These are phyloP conservation scores for Serrognathus titanus DNA, from an alignment of 2,888 invertebrate genomes.

Conservation along the genomic window DNA sequence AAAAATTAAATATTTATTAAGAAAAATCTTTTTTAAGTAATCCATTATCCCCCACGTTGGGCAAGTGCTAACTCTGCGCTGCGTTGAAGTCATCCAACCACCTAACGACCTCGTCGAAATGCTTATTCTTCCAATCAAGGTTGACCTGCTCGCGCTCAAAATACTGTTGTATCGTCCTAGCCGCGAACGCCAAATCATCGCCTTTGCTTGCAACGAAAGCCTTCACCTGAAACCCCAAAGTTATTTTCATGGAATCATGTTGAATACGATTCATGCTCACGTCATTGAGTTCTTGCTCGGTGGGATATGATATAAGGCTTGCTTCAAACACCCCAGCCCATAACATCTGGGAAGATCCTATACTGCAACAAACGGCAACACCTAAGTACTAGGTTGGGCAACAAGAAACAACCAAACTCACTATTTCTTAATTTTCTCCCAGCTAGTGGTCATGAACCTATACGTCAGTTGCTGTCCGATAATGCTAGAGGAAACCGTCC, in stretches of 20 bases:
- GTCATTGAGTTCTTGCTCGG: constrained; percentile 72
- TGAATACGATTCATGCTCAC: constrained; percentile 50
- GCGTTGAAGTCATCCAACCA: constrained; percentile 58
- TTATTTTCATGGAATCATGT: no score
- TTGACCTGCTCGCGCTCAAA: constrained; percentile 78
- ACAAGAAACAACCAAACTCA: constrained; percentile 50
- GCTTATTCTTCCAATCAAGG: constrained; percentile 77
- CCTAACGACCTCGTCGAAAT: constrained; percentile 68
- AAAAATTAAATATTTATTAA: not conserved
- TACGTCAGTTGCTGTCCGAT: constrained; percentile 81
- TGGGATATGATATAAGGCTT: constrained; percentile 70
- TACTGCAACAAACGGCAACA: constrained; percentile 51
- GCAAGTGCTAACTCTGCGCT: constrained; percentile 3
- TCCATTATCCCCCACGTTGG: not conserved
- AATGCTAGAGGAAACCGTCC: constrained; percentile 69
- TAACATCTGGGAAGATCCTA: constrained; percentile 68
- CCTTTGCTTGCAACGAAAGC: constrained; percentile 63
- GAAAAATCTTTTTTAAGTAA: no score
- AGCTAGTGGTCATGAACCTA: constrained; percentile 73
- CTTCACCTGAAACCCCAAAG: constrained; percentile 55
- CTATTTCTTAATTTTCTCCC: constrained; percentile 69
- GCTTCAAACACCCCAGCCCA: constrained; percentile 70
- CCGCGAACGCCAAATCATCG: constrained; percentile 62
- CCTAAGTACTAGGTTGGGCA: not conserved
- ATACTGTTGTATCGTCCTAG: constrained; percentile 72